These are phyloP conservation scores for Isaurus tuberculatus DNA, from an alignment of 92 coral and sea anemone species.

Conservation along the genomic window DNA sequence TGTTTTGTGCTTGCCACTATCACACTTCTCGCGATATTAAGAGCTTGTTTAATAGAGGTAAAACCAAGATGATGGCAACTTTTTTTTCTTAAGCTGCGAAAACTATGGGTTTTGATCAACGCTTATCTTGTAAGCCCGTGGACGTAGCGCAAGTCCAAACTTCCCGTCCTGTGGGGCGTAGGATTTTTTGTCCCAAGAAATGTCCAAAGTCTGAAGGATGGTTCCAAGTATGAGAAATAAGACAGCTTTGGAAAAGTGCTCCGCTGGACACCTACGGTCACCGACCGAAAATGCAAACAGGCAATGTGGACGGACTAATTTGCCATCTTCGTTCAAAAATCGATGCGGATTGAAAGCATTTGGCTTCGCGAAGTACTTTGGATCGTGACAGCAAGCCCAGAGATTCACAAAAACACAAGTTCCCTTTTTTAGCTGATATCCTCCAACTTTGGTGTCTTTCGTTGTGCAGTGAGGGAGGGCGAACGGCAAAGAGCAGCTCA, in stretches of 20 bases:
- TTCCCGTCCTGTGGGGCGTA: conserved; percentile 81
- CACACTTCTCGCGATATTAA: too few species aligned
- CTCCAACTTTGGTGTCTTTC: conserved; percentile 82
- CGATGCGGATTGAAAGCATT: conserved; percentile 88
- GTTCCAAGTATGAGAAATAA: conserved; percentile 88
- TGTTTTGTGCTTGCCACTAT: too few species aligned
- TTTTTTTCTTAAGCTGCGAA: background rate
- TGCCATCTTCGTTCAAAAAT: conserved; percentile 79
- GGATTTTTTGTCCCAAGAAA: conserved; percentile 66
- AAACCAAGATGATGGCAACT: too few species aligned
- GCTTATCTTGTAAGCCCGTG: conserved; percentile 70
- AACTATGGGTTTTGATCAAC: conserved; percentile 47
- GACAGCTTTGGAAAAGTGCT: conserved; percentile 82
- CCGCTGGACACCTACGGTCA: conserved; percentile 94
- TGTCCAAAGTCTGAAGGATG: conserved; percentile 74
- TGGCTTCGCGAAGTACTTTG: conserved; percentile 82
- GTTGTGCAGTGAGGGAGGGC: conserved; percentile 97
- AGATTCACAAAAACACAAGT: conserved; percentile 90
- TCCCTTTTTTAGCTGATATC: conserved; percentile 79
- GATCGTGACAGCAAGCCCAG: conserved; percentile 94
- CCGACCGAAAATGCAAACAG: conserved; percentile 91
- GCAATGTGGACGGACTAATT: conserved; percentile 73
- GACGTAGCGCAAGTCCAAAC: conserved; percentile 90
- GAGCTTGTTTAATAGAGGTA: too few species aligned
- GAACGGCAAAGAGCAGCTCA: conserved; percentile 89